Evolutionary conservation across 2,113 vertebrate species (phyloP).

Genomic region (Oreochromis niloticus): DNA sequence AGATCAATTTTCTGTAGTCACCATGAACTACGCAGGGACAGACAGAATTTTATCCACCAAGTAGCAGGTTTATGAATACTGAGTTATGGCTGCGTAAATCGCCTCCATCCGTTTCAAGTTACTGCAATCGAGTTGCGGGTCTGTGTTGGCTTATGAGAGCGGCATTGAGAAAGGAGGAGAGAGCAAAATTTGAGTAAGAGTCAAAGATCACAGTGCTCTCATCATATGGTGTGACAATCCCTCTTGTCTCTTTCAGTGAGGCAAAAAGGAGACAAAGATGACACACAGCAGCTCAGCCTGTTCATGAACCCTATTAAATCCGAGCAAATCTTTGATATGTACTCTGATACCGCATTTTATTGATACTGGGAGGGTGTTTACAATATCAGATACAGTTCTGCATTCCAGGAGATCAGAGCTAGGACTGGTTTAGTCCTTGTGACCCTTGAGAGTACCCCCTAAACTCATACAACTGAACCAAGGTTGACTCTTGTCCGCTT

Average conservation of each 20-base stretch:
- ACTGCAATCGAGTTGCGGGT: conserved; percentile 38
- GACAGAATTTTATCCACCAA: conserved; percentile 57
- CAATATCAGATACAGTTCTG: conserved; percentile 54
- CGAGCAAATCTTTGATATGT: conserved; percentile 54
- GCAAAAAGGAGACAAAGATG: conserved; percentile 22
- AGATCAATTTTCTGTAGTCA: conserved; percentile 42
- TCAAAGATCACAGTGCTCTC: conserved; percentile 47
- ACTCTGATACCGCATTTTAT: conserved; percentile 62
- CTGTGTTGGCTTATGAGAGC: conserved; percentile 5
- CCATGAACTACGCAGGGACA: conserved; percentile 1
- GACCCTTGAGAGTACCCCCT: conserved; percentile 25
- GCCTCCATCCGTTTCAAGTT: conserved; percentile 58
- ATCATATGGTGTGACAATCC: conserved; percentile 43
- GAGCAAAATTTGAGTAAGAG: conserved; percentile 25
- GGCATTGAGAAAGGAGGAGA: not conserved
- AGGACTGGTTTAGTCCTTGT: conserved; percentile 26
- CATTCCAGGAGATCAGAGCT: conserved; percentile 62
- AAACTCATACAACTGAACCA: conserved; percentile 10
- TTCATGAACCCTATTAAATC: conserved; percentile 59
- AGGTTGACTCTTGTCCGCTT: not conserved
- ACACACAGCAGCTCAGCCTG: conserved; percentile 36
- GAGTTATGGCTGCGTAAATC: conserved; percentile 66
- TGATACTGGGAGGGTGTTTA: conserved; percentile 46
- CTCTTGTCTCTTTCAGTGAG: conserved; percentile 38
- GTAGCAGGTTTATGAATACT: conserved; percentile 70